A percentile compares a stretch with the other conserved stretches of the same genome.
Evolutionary conservation across 2,888 invertebrate genomes (phyloP).

Genomic region (Drosophila parthenogenetica): DNA sequence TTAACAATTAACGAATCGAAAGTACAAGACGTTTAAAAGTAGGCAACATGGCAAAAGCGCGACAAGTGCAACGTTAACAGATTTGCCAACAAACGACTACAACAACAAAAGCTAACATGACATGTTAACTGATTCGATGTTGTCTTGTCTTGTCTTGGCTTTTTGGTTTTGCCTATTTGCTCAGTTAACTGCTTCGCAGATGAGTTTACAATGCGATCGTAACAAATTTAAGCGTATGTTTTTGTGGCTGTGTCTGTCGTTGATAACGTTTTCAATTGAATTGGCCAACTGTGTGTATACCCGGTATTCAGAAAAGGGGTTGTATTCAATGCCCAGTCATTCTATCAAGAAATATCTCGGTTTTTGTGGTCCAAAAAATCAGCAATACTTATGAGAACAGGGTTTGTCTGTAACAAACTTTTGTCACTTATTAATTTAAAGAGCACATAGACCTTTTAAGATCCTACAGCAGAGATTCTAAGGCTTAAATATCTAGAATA

Average conservation of each 20-base stretch:
- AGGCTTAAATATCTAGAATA: not conserved
- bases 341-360: no score
- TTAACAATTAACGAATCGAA: slow-evolving; percentile 80
- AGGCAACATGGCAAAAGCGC: slow-evolving; percentile 63
- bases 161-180: slow-evolving; percentile 16
- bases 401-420: no score
- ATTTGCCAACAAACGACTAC: slow-evolving; percentile 36
- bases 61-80: slow-evolving; percentile 68
- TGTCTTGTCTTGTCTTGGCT: slow-evolving; percentile 26
- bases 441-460: no score
- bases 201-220: slow-evolving; percentile 60
- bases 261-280: slow-evolving; percentile 71
- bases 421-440: no score
- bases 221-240: slow-evolving; percentile 58
- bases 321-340: not conserved
- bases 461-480: not conserved
- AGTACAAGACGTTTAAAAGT: slow-evolving; percentile 73
- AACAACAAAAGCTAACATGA: slow-evolving; percentile 16
- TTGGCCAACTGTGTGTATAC: slow-evolving; percentile 20
- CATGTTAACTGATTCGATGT: slow-evolving; percentile 34
- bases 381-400: no score
- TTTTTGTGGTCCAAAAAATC: no score
- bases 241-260: slow-evolving; percentile 42
- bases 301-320: not conserved
- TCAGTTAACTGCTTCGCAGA: slow-evolving; percentile 62